Conservation (phyloP, 2,113 vertebrate species). For the Platysteira castanea region DNA sequence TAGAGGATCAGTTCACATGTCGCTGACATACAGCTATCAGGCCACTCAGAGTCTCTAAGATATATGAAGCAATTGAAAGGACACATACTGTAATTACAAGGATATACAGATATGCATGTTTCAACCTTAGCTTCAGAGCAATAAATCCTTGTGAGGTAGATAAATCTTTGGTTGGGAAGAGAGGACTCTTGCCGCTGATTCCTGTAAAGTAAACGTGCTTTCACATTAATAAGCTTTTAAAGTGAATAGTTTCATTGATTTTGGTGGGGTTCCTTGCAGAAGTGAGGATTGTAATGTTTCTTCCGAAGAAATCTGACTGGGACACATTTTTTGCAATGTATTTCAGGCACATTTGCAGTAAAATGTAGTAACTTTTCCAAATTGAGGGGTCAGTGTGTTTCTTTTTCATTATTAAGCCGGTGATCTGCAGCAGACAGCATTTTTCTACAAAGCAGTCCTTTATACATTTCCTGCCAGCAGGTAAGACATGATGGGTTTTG, state of each 20-base stretch:
- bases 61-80: conserved; percentile 49
- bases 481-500: not conserved
- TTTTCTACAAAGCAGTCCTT: not conserved
- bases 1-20: not conserved
- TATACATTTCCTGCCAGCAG: not conserved
- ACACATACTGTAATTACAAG: conserved; percentile 42
- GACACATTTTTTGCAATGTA: not conserved
- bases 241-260: conserved; percentile 35
- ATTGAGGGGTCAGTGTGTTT: not conserved
- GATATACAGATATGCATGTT: conserved; percentile 42
- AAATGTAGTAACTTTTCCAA: conserved; percentile 6
- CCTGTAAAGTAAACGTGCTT: conserved; percentile 24
- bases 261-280: not conserved
- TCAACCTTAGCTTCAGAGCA: conserved; percentile 19
- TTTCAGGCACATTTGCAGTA: not conserved
- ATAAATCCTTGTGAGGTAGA: conserved; percentile 23
- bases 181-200: not conserved
- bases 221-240: conserved; percentile 25
- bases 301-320: not conserved
- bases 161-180: conserved; percentile 25
- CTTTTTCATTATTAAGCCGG: conserved; percentile 1
- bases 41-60: conserved; percentile 1
- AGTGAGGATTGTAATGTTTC: not conserved
- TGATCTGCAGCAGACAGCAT: not conserved
- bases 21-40: not conserved